Percentiles rank a stretch among this genome's conserved stretches.
These are phyloP conservation scores for Platycnemis pennipes DNA, from an alignment of 2,888 invertebrate species.

Conservation along the genomic window DNA sequence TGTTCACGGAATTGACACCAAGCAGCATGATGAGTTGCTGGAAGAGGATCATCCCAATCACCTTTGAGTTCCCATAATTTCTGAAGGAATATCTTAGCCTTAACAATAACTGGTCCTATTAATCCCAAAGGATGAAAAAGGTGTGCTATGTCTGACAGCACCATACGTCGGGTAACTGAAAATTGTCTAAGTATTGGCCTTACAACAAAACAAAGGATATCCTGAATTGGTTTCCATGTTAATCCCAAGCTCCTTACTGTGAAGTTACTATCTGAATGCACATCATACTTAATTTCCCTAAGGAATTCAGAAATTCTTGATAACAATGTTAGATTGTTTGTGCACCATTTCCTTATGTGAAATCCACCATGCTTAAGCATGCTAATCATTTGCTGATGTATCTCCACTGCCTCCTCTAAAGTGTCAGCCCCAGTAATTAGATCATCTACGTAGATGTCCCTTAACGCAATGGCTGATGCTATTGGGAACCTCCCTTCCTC, in stretches of 20 bases:
- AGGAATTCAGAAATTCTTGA: neutral
- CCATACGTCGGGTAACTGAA: no score
- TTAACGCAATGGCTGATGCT: neutral
- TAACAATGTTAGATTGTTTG: neutral
- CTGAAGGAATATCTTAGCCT: slow-evolving; percentile 7
- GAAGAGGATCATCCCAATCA: slow-evolving; percentile 17
- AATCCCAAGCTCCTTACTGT: neutral
- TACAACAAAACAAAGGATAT: neutral
- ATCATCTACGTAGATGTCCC: neutral
- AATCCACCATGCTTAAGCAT: neutral
- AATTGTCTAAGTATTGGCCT: no score
- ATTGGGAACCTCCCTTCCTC: neutral
- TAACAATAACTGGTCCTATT: neutral
- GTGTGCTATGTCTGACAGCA: no score
- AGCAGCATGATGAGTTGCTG: neutral
- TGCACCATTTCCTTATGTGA: neutral
- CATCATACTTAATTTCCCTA: neutral
- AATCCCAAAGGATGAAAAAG: neutral
- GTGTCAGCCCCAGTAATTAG: slow-evolving; percentile 23
- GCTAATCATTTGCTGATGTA: neutral
- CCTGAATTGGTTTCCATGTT: neutral
- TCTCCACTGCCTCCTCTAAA: neutral
- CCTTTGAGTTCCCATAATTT: neutral
- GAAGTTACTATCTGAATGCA: neutral
- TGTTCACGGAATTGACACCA: neutral